A percentile compares a stretch with the other conserved stretches of the same genome.
phyloP scores from a whole-genome alignment of 2,888 invertebrate species.

The Chloroclystis v-ata region DNA sequence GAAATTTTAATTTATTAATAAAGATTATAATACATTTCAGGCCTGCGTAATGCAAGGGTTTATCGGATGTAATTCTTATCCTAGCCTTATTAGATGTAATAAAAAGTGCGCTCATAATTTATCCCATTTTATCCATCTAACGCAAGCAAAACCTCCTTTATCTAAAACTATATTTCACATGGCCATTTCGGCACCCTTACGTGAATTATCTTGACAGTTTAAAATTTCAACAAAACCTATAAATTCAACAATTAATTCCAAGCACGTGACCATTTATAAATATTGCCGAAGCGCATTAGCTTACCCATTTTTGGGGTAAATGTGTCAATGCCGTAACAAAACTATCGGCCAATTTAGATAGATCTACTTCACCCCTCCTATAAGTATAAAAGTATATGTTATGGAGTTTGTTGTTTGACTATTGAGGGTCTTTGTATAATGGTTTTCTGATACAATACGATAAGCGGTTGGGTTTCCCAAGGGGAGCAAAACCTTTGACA shows the following conservation, averaged over 20 bases:
- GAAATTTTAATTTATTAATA: too few species aligned
- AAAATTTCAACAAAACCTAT: constrained; percentile 7
- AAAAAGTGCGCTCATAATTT: too few species aligned
- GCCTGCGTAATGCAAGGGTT: too few species aligned
- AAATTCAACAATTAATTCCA: constrained; percentile 35
- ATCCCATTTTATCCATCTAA: too few species aligned
- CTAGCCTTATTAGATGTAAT: too few species aligned
- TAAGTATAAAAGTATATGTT: neutral
- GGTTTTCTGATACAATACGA: constrained; percentile 40
- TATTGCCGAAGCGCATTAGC: constrained; percentile 55
- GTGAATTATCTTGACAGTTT: neutral
- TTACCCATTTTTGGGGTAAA: constrained; percentile 58
- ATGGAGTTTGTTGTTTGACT: neutral
- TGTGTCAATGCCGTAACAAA: constrained; percentile 43
- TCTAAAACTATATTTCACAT: too few species aligned
- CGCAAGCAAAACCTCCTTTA: too few species aligned
- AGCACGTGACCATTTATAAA: constrained; percentile 51
- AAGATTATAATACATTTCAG: too few species aligned
- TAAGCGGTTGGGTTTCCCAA: constrained; percentile 50
- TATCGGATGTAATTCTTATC: too few species aligned
- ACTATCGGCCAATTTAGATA: constrained; percentile 33
- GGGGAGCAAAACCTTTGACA: constrained; percentile 31
- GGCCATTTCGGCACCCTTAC: too few species aligned
- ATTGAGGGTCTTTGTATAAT: constrained; percentile 33
- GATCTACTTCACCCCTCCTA: constrained; percentile 28